phyloP scores from a whole-genome alignment of 2,113 vertebrate species.

The Pseudopipra pipra region DNA sequence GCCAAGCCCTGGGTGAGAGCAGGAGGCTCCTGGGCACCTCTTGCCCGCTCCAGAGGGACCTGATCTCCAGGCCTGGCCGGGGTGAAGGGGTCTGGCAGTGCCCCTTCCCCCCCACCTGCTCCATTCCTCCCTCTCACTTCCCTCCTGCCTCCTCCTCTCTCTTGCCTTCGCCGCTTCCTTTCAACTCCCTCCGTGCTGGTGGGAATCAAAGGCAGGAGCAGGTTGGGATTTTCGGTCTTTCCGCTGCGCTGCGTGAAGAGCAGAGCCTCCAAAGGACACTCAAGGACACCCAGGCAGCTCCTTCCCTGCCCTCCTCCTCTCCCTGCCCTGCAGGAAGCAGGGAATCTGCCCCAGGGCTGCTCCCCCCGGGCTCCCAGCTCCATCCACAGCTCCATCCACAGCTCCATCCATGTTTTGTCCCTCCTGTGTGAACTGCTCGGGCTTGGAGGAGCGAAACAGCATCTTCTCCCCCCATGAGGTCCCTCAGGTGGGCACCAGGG shows the following conservation, averaged over 20 bases:
- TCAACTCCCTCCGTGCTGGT: background rate
- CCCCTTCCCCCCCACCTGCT: background rate
- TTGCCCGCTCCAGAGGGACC: no score
- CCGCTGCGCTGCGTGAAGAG: background rate
- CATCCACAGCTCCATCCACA: no score
- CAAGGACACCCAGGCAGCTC: conserved; percentile 17
- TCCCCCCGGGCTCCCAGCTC: background rate
- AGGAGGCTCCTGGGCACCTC: background rate
- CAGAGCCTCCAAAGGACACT: conserved; percentile 38
- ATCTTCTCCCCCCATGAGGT: rapidly evolving
- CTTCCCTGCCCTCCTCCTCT: background rate
- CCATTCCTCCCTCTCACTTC: background rate
- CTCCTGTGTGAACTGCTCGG: rapidly evolving
- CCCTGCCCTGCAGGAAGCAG: background rate
- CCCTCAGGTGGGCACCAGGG: background rate
- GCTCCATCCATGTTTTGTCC: background rate
- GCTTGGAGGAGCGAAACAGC: background rate
- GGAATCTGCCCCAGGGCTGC: background rate
- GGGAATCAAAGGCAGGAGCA: conserved; percentile 11
- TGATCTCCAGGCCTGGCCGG: background rate
- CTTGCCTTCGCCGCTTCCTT: background rate
- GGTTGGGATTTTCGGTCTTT: conserved; percentile 18
- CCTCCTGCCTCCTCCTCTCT: background rate
- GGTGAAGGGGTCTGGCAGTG: background rate
- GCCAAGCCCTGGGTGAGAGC: rapidly evolving